A percentile compares a stretch with the other conserved stretches of the same genome.
These are phyloP conservation scores for Spheniscus mendiculus DNA, from an alignment of 2,113 vertebrate genomes.

Conservation along the genomic window DNA sequence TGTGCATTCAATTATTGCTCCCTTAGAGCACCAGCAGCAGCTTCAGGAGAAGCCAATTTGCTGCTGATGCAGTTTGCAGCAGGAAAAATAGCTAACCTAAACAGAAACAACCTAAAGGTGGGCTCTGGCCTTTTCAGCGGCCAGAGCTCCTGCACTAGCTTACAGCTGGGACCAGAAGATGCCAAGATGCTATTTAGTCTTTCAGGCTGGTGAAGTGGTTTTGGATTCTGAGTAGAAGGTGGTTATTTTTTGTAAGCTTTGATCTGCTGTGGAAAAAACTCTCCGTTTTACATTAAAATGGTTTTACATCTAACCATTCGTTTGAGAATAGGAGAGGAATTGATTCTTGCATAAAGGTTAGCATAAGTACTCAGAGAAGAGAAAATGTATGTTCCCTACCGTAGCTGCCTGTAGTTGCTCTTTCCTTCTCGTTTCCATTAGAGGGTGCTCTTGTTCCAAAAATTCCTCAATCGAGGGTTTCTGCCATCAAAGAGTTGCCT, in stretches of 20 bases:
- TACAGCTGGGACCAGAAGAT: not conserved
- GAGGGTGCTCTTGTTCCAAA: slow-evolving; percentile 72
- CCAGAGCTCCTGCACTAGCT: not conserved
- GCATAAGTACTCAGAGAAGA: not conserved
- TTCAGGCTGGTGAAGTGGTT: not conserved
- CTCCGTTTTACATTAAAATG: not conserved
- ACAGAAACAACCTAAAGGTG: not conserved
- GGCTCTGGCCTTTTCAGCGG: not conserved
- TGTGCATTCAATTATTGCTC: not conserved
- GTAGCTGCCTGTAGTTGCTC: not conserved
- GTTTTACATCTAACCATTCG: not conserved
- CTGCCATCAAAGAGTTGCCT: slow-evolving; percentile 45
- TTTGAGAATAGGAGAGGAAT: not conserved
- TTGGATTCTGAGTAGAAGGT: not conserved
- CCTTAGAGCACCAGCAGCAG: not conserved
- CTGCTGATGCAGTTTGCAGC: not conserved
- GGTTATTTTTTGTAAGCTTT: not conserved
- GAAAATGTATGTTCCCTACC: not conserved
- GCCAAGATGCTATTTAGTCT: not conserved
- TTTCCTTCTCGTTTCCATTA: slow-evolving; percentile 26
- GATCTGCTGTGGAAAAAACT: not conserved
- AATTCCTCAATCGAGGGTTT: not conserved
- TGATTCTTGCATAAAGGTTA: not conserved
- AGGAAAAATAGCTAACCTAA: not conserved
- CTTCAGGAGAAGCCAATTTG: not conserved